Evolutionary conservation across 1,140 invertebrate species (phyloP).

Genomic region (Diachasma alloeum): DNA sequence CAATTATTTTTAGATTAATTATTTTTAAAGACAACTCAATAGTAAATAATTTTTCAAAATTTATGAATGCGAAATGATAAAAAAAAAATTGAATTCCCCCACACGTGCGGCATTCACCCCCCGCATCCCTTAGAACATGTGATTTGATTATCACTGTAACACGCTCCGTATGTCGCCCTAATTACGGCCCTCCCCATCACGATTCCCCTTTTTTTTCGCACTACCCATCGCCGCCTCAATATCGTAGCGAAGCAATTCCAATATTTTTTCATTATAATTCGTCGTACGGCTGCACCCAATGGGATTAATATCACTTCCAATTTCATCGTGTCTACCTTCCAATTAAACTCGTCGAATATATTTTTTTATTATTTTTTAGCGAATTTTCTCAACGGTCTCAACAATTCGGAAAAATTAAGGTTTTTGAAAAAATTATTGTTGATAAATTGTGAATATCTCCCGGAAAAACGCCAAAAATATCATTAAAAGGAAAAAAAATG

Average conservation of each 20-base stretch:
- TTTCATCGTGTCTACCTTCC: neutral
- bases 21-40: no score
- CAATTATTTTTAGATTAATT: no score
- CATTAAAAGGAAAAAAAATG: no score
- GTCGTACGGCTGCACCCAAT: neutral
- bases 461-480: no score
- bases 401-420: no score
- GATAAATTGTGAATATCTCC: no score
- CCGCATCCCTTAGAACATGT: slow-evolving; percentile 29
- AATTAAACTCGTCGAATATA: neutral
- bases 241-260: neutral
- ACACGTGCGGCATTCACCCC: neutral
- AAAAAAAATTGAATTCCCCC: neutral
- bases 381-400: neutral
- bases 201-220: neutral
- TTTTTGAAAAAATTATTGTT: no score
- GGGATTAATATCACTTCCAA: neutral
- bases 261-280: neutral
- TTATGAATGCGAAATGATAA: neutral
- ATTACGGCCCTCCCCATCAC: slow-evolving; percentile 25
- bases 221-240: neutral
- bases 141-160: slow-evolving; percentile 47
- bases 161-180: slow-evolving; percentile 45
- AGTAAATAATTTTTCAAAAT: no score
- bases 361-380: neutral